These are phyloP conservation scores for Nemotelus pantherinus DNA, from an alignment of 2,888 invertebrate genomes.

Conservation along the genomic window DNA sequence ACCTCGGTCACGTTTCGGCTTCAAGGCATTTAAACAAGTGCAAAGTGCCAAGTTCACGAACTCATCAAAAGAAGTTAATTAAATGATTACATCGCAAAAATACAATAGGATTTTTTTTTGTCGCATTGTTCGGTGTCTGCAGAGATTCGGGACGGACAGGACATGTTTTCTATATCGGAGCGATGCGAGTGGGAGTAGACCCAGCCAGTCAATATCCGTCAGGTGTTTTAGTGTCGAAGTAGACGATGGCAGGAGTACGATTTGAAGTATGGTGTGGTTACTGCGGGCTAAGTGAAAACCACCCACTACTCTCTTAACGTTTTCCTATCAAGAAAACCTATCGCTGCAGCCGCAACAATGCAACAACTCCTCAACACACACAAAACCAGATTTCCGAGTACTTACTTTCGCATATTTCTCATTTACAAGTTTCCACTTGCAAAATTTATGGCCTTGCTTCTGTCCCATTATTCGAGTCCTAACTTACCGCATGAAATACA, in stretches of 20 bases:
- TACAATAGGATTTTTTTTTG: background rate
- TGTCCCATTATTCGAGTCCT: constrained; percentile 30
- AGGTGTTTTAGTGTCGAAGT: too few species aligned
- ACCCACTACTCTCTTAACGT: too few species aligned
- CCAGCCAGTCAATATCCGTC: too few species aligned
- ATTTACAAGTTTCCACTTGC: constrained; percentile 2
- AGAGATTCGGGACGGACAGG: too few species aligned
- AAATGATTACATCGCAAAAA: constrained; percentile 36
- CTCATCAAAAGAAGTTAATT: constrained; percentile 39
- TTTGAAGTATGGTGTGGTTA: too few species aligned
- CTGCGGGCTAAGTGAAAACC: too few species aligned
- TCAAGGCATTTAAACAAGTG: background rate
- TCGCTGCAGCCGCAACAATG: background rate
- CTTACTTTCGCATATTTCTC: constrained; percentile 4
- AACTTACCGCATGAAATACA: constrained; percentile 31
- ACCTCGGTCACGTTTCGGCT: background rate
- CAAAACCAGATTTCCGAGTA: background rate
- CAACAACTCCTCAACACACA: background rate
- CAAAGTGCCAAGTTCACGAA: constrained; percentile 24
- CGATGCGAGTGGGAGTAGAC: too few species aligned
- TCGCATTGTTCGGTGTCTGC: background rate
- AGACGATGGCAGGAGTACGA: too few species aligned
- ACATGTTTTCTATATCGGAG: too few species aligned
- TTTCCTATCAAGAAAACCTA: too few species aligned
- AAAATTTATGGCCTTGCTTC: constrained; percentile 25